Base-by-base conservation (phyloP, 2,113 vertebrate genomes). In the Sisor rabdophorus region DNA sequence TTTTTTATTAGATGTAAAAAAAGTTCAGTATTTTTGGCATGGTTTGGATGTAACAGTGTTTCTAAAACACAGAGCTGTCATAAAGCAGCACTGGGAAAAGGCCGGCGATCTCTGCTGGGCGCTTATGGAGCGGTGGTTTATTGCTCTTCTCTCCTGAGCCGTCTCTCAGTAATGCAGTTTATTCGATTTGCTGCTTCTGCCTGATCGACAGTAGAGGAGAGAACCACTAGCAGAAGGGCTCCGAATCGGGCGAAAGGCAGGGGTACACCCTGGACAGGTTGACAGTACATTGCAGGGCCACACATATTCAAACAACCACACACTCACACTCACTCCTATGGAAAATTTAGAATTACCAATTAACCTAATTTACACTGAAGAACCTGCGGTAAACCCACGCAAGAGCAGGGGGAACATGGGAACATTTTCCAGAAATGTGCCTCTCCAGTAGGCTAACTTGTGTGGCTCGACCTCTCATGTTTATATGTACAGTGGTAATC, bases 161-260 rank as follows among this genome's bases (percentile, higher is more conserved):
- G 54, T 75, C 28, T 40, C 71, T 59, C 78, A 59, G 28, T 73
- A 71, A 65, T 32, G 11, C 61, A 53, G 32, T 30, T 30, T 22
- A 52, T 75, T 81, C 68, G 59, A 80, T 63, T 67, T 56, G 56
- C 53, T 50, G 56, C 79, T 76, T 68, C 69, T 67, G 32, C 48
- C 65, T 44, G 74, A 72, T 36, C n/a, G 53, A 40, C 60, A 32
- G 30, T 13, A 22, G 64, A 48, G 19, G n/a, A 67, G 65, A 71
- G 50, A 74, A 78, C 36, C 36, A 13, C 68, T 70, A 36, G 53
- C 26, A 32, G 22, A 58, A n/a, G n/a, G n/a, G n/a, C n/a, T n/a
- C n/a, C n/a, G n/a, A n/a, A n/a, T n/a, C 50, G 8, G 13, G 26
- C 65, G 32, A n/a, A n/a, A n/a, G n/a, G n/a, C n/a, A n/a, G n/a